Base-by-base conservation (phyloP, 2,113 vertebrate genomes). In the Silurus meridionalis region DNA sequence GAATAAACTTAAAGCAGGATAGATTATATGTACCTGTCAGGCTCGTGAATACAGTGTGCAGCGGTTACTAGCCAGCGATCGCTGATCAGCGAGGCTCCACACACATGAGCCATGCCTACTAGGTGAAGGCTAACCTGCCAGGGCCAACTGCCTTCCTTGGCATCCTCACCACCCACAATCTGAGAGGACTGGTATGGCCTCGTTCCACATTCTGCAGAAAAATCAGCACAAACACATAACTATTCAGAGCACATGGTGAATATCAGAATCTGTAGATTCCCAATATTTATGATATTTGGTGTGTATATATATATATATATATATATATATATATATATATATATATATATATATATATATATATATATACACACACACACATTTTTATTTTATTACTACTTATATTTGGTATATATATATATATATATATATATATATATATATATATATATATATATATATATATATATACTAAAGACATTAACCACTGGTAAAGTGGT, bases 81-180 rank as follows among this genome's bases (percentile, higher is more conserved):
- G 0, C 94, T 96, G 90, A 99, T 92, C 89, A 99, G 81, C 0
- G 98, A 96, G 0, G 97, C 98, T 5, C 97, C 98, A 0, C 98
- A 99, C 87, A 96, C 88, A 52, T 99, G 97, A 37, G 96, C 95
- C 0, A 64, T 75, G 19, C 17, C 58, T 85, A 87, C 92, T 10
- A 89, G 87, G 0, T 99, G 97, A 13, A 99, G 96, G 93, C 98
- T 99, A 94, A 98, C 95, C 92, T 99, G 98, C 98, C 98, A 99
- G 0, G 98, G 97, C 93, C 96, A 99, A 84, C 97, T 96, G 0
- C 97, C 98, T 2, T 90, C 90, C 0, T 95, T 94, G 0, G 97
- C 94, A 0, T 96, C 87, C 87, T 94, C 91, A 52, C 98, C 98
- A 0, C 98, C 98, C 0, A 99, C 97, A 0, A 99, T 97, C 19